These are phyloP conservation scores for Sinodicranocentrus sp. DNA, from an alignment of 2,888 invertebrate genomes.

Conservation along the genomic window DNA sequence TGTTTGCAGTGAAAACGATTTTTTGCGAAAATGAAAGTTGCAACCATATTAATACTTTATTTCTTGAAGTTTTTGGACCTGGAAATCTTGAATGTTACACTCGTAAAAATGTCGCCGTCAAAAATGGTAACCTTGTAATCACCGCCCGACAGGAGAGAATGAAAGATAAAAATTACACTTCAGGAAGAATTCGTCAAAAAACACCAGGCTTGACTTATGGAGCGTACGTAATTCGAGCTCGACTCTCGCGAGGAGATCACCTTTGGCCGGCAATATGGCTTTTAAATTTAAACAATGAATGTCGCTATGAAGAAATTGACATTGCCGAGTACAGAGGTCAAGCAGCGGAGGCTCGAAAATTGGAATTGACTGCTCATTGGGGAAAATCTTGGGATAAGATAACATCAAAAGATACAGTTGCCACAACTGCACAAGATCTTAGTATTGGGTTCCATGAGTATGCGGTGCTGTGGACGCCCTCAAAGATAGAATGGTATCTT, in stretches of 20 bases:
- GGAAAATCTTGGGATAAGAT: slow-evolving; percentile 63
- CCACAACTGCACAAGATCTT: slow-evolving; percentile 53
- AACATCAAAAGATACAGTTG: slow-evolving; percentile 41
- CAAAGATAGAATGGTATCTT: slow-evolving; percentile 71
- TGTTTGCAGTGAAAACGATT: not conserved
- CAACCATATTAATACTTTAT: not conserved
- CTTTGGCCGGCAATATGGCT: slow-evolving; percentile 72
- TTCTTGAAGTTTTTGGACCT: slow-evolving; percentile 60
- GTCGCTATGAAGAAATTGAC: slow-evolving; percentile 74
- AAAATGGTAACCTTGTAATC: slow-evolving; percentile 68
- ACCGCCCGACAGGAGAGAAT: slow-evolving; percentile 57
- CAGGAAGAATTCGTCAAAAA: slow-evolving; percentile 68
- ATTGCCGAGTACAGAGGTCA: slow-evolving; percentile 73
- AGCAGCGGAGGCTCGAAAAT: slow-evolving; percentile 42
- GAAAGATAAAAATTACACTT: slow-evolving; percentile 69
- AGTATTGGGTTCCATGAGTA: slow-evolving; percentile 72
- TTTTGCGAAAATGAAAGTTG: not conserved
- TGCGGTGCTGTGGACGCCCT: slow-evolving; percentile 71
- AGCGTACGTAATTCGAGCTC: slow-evolving; percentile 71
- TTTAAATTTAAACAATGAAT: slow-evolving; percentile 44
- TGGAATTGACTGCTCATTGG: slow-evolving; percentile 70
- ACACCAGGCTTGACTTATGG: slow-evolving; percentile 68
- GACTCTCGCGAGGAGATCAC: slow-evolving; percentile 70
- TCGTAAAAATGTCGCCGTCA: slow-evolving; percentile 67
- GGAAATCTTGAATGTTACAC: slow-evolving; percentile 73